Conservation (phyloP, 2,888 invertebrate species). For the Nebria salina region DNA sequence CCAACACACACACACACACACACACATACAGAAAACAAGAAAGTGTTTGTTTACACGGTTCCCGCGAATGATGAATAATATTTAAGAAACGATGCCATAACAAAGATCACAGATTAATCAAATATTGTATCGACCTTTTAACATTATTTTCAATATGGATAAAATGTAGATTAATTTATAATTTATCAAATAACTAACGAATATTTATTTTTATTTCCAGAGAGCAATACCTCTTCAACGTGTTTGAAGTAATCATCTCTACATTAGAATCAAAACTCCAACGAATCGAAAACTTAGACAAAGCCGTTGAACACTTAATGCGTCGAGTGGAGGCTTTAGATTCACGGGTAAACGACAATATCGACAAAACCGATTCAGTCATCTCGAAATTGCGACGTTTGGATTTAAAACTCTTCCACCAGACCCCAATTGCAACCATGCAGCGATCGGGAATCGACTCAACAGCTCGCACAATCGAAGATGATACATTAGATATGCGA, state of each 20-base stretch:
- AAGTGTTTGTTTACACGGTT: background rate
- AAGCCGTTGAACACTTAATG: conserved; percentile 88
- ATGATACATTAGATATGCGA: conserved; percentile 70
- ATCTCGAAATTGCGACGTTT: conserved; percentile 79
- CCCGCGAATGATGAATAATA: too few relatives aligned
- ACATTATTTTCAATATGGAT: too few relatives aligned
- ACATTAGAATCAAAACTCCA: conserved; percentile 88
- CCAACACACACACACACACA: conserved; percentile 6
- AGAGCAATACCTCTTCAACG: conserved; percentile 87
- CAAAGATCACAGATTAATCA: too few relatives aligned
- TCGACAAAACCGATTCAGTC: conserved; percentile 84
- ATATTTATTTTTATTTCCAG: conserved; percentile 62
- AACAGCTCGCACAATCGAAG: conserved; percentile 53
- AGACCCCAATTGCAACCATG: conserved; percentile 59
- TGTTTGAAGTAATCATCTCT: conserved; percentile 90
- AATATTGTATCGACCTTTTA: background rate
- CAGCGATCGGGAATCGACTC: conserved; percentile 44
- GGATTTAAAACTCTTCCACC: conserved; percentile 78
- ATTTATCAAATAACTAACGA: background rate
- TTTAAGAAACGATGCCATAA: too few relatives aligned
- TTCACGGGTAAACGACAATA: conserved; percentile 83
- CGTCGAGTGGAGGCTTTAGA: conserved; percentile 84
- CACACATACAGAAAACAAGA: conserved; percentile 2
- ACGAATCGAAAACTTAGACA: conserved; percentile 87
- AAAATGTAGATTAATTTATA: background rate